phyloP scores from a whole-genome alignment of 2,888 invertebrate genomes.

The Lycophotia porphyrea region DNA sequence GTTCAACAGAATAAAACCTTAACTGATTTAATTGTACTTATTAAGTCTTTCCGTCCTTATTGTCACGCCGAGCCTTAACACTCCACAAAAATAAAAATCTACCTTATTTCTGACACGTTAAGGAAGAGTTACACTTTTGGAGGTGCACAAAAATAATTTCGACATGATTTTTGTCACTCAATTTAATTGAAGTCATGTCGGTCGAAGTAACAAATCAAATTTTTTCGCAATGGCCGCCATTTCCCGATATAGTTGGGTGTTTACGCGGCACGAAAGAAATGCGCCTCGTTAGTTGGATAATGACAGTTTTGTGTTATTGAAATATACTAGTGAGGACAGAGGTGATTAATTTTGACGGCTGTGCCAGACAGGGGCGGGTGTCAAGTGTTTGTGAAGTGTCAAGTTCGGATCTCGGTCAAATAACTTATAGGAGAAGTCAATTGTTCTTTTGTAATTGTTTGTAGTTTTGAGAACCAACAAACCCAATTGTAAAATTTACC shows the following conservation, averaged over 20 bases:
- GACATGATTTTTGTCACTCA: conserved; percentile 86
- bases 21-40: conserved; percentile 86
- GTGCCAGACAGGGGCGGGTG: conserved; percentile 13
- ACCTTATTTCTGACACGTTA: conserved; percentile 66
- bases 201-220: conserved; percentile 87
- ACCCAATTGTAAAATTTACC: rapidly evolving
- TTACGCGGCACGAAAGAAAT: conserved; percentile 81
- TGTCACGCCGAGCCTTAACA: conserved; percentile 72
- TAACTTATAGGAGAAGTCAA: background rate
- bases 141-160: conserved; percentile 49
- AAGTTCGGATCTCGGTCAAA: background rate
- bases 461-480: background rate
- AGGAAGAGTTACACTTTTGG: conserved; percentile 50
- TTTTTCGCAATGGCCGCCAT: conserved; percentile 82
- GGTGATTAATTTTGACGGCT: conserved; percentile 65
- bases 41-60: conserved; percentile 80
- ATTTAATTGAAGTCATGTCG: conserved; percentile 83
- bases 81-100: conserved; percentile 50
- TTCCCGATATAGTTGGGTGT: conserved; percentile 79
- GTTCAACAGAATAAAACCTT: conserved; percentile 80
- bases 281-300: conserved; percentile 86
- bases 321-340: conserved; percentile 75
- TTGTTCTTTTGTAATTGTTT: background rate
- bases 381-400: background rate
- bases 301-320: conserved; percentile 84